phyloP scores from a whole-genome alignment of 2,888 invertebrate genomes.

The Desoria tigrina region DNA sequence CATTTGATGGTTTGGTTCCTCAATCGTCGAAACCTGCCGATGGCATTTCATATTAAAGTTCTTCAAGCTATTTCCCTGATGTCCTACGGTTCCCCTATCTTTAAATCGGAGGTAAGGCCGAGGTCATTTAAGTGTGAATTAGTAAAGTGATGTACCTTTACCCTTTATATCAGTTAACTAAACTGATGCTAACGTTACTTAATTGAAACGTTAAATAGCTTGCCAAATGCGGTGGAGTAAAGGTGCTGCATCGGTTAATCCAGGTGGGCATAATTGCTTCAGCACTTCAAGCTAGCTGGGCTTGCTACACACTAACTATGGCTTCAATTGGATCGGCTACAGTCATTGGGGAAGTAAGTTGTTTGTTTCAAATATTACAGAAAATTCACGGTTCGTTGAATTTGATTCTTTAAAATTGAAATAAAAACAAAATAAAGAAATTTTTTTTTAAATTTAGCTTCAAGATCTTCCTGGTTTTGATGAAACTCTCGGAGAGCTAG shows the following conservation, averaged over 20 bases:
- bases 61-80: slow-evolving; percentile 32
- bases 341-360: slow-evolving; percentile 22
- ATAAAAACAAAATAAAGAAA: too few species aligned
- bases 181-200: neutral
- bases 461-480: slow-evolving; percentile 29
- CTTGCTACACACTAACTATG: slow-evolving; percentile 30
- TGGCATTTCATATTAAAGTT: slow-evolving; percentile 32
- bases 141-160: neutral
- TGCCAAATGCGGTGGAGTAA: slow-evolving; percentile 23
- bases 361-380: too few species aligned
- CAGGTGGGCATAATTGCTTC: slow-evolving; percentile 31
- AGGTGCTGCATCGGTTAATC: slow-evolving; percentile 19
- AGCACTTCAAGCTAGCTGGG: slow-evolving; percentile 32
- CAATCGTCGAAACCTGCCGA: slow-evolving; percentile 28
- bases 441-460: slow-evolving; percentile 18
- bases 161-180: neutral
- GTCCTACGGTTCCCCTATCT: slow-evolving; percentile 26
- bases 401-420: too few species aligned
- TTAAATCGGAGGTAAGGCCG: slow-evolving; percentile 33
- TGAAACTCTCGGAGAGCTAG: slow-evolving; percentile 32
- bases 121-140: too few species aligned
- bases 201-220: slow-evolving; percentile 8
- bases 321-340: slow-evolving; percentile 28
- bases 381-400: neutral
- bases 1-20: slow-evolving; percentile 33